A percentile compares a stretch with the other conserved stretches of the same genome.
phyloP scores from a whole-genome alignment of 2,797 vertebrate species.

The Psittacula echo region DNA sequence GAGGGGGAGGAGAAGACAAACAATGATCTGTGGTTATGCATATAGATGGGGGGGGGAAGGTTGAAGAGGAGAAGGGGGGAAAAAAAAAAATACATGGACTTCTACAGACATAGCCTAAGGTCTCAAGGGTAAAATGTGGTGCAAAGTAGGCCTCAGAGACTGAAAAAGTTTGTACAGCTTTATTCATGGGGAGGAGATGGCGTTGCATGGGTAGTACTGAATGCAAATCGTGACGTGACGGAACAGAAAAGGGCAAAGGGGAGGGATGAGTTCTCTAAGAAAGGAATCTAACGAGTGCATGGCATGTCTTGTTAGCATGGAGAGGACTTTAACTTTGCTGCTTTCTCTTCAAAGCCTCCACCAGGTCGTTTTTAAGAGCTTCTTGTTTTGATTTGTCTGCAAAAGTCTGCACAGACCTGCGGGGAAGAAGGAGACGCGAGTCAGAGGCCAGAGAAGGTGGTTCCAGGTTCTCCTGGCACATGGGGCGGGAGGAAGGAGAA shows the following conservation, averaged over 20 bases:
- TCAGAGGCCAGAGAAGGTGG: not conserved
- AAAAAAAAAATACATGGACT: slow-evolving; percentile 30
- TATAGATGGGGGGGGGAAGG: slow-evolving; percentile 31
- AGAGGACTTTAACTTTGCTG: slow-evolving; percentile 85
- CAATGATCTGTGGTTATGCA: slow-evolving; percentile 59
- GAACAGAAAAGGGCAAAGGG: slow-evolving; percentile 48
- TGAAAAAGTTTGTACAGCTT: slow-evolving; percentile 77
- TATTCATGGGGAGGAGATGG: slow-evolving; percentile 76
- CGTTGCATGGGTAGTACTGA: slow-evolving; percentile 33
- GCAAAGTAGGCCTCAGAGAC: slow-evolving; percentile 78
- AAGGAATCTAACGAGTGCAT: slow-evolving; percentile 76
- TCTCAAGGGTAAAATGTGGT: slow-evolving; percentile 60
- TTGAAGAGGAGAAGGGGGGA: not conserved
- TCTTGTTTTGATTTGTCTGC: slow-evolving; percentile 95
- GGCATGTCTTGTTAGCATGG: slow-evolving; percentile 69
- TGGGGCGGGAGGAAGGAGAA: not conserved
- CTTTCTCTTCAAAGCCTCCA: slow-evolving; percentile 96
- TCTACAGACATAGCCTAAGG: slow-evolving; percentile 61
- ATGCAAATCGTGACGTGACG: slow-evolving; percentile 65
- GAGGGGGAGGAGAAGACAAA: slow-evolving; percentile 37
- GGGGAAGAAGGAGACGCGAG: not conserved
- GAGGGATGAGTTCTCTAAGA: slow-evolving; percentile 73
- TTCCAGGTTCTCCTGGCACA: not conserved
- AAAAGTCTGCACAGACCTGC: slow-evolving; percentile 94
- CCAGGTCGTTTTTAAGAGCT: slow-evolving; percentile 92